Conservation (phyloP, 2,888 invertebrate species). For the Argyresthia goedartella region DNA sequence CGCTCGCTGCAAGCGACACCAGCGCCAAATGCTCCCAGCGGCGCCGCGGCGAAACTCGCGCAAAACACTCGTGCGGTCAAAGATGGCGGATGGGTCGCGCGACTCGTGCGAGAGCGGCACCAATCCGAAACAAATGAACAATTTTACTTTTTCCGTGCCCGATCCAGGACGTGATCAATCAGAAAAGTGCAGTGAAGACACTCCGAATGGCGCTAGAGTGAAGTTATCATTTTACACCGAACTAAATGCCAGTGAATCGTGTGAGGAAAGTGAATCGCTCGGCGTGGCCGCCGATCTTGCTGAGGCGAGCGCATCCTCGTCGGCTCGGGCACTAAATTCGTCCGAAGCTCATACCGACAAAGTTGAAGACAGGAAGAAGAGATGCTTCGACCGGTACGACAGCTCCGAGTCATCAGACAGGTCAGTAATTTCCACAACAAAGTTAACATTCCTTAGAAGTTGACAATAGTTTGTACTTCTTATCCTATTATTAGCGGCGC, state of each 20-base stretch:
- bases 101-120: constrained; percentile 73
- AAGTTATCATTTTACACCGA: constrained; percentile 62
- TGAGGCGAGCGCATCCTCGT: constrained; percentile 28
- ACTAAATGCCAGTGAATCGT: constrained; percentile 63
- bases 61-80: constrained; percentile 78
- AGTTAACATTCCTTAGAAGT: background rate
- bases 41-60: constrained; percentile 42
- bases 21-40: constrained; percentile 44
- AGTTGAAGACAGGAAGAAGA: constrained; percentile 80
- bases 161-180: constrained; percentile 59
- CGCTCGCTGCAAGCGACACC: constrained; percentile 32
- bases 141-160: constrained; percentile 67
- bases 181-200: constrained; percentile 67
- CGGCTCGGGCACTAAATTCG: constrained; percentile 49
- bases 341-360: constrained; percentile 37
- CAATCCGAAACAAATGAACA: constrained; percentile 70
- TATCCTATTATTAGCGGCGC: constrained; percentile 31
- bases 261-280: constrained; percentile 67
- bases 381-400: constrained; percentile 92
- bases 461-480: constrained; percentile 10
- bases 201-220: constrained; percentile 46
- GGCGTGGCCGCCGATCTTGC: constrained; percentile 53
- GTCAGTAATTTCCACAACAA: constrained; percentile 58
- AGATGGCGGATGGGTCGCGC: constrained; percentile 87
- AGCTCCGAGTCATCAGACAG: constrained; percentile 95